Evolutionary conservation across 1,140 invertebrate genomes (phyloP), one percentile per base, ranked within the genome.

Genomic region (Trachymyrmex cornetzi): DNA sequence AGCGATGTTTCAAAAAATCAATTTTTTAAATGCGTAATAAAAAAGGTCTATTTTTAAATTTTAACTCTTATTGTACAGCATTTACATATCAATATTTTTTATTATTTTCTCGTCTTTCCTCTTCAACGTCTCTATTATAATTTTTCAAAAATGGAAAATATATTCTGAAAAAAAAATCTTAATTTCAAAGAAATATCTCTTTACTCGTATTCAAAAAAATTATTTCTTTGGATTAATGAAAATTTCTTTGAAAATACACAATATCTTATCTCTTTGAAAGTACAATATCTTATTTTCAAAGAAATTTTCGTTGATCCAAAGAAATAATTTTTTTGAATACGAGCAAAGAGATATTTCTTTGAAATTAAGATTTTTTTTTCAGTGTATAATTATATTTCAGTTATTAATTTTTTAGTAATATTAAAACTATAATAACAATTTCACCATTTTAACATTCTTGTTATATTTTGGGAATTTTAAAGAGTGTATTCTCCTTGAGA

Each of bases 371-470:
- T 30, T 34, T 34, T 34, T 34, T 30, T 34, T 34, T 6, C 30
- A 6, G 6, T 38, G 1, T 38, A 16, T 19, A 12, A 66, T 77
- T 77, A 11, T 22, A 61, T 30, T 48, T 9, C 7, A 64, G 2
- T 64, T 11, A 5, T 66, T 38, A 38, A n/a, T 63, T 12, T 63
- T 30, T 11, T 38, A 34, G 0, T 19, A 66, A 11, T 12, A n/a
- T 66, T 66, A 38, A n/a, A 66, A 38, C 7, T n/a, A 34, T 12
- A n/a, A 38, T 66, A n/a, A 64, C n/a, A 66, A 34, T 38, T 64
- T 74, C 19, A n/a, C 16, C 22, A 57, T 30, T 53, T n/a, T 27
- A 24, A 50, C 16, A 53, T n/a, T 53, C 22, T 50, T 6, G 0
- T 66, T 66, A 57, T 34, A 19, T 44, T 38, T 24, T 19, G 4